Conservation (phyloP, 1,140 invertebrate genomes). For the Musca vetustissima region DNA sequence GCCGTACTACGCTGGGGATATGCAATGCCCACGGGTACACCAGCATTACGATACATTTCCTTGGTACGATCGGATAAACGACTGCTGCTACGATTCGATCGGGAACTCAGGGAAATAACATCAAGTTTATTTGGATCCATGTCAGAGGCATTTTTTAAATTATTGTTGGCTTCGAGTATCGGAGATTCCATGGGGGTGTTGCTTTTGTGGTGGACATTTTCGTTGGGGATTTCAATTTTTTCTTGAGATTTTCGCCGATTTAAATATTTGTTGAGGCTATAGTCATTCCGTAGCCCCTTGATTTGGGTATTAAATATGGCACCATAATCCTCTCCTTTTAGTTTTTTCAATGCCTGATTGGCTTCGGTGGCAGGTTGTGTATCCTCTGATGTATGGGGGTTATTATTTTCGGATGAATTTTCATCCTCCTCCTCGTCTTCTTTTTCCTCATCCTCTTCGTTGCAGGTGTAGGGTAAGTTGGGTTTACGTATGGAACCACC, state of each 20-base stretch:
- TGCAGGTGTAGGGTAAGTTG: constrained; percentile 35
- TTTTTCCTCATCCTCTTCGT: constrained; percentile 29
- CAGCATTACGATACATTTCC: constrained; percentile 51
- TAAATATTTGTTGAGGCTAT: constrained; percentile 52
- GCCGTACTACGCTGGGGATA: constrained; percentile 46
- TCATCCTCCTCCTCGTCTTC: constrained; percentile 10
- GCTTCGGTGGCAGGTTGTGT: not conserved
- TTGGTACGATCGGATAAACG: constrained; percentile 52
- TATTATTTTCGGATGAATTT: not conserved
- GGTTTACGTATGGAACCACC: constrained; percentile 45
- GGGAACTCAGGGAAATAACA: constrained; percentile 47
- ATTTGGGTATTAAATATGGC: constrained; percentile 46
- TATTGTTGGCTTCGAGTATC: constrained; percentile 34
- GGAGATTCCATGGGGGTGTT: constrained; percentile 22
- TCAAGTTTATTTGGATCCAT: constrained; percentile 48
- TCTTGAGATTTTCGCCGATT: constrained; percentile 45
- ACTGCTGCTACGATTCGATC: constrained; percentile 49
- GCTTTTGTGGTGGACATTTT: constrained; percentile 38
- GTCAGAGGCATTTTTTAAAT: constrained; percentile 30
- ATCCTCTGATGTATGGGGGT: not conserved
- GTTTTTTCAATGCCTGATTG: constrained; percentile 19
- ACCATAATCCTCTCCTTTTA: constrained; percentile 36
- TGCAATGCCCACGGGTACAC: constrained; percentile 50
- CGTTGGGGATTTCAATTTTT: constrained; percentile 12
- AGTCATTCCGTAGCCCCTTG: constrained; percentile 48